Evolutionary conservation across 2,888 invertebrate genomes (phyloP), one percentile per base, ranked within the genome.

Genomic region (Napeogenes sylphis): DNA sequence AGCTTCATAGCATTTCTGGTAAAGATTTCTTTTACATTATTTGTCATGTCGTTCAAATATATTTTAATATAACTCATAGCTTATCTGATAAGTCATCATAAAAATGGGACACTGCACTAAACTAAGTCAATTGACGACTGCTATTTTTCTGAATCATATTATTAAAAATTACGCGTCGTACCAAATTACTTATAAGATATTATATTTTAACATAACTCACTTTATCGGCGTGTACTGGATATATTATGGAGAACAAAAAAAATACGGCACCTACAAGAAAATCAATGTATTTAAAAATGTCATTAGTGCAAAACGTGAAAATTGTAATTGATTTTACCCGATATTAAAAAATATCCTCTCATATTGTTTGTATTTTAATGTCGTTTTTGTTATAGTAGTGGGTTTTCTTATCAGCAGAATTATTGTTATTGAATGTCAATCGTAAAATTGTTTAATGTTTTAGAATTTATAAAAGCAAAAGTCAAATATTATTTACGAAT

Each of bases 1-100:
- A 4, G 89, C 86, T 38, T 73, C 66, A 65, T 81, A 85, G 67
- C 89, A 90, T 46, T 66, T 68, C 87, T 85, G 71, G 64, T 78
- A 30, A 61, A 55, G 5, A 55, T 51, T 30, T 51, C 21, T 51
- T 51, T 12, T 30, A 51, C 6, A 30, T 51, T 51, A 51, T 30
- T 14, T 47, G 2, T n/a, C 8, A 8, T 47, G 3, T 8, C 14
- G 47, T 47, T 47, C 5, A 47, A 14, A 38, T 38, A 38, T 38
- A 38, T 6, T 38, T 3, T 38, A 38, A 38, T 38, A 38, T 38
- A 4, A 38, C 8, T 3, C 3, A 38, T 38, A 6, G 2, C 38
- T 38, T 38, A 8, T 42, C 42, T 6, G 2, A 12, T 42, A 42
- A 10, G 38, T 38, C 4, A 38, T 38, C 21, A 35, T 42, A 42